phyloP scores from a whole-genome alignment of 2,113 vertebrate genomes.

The Buteo buteo region DNA sequence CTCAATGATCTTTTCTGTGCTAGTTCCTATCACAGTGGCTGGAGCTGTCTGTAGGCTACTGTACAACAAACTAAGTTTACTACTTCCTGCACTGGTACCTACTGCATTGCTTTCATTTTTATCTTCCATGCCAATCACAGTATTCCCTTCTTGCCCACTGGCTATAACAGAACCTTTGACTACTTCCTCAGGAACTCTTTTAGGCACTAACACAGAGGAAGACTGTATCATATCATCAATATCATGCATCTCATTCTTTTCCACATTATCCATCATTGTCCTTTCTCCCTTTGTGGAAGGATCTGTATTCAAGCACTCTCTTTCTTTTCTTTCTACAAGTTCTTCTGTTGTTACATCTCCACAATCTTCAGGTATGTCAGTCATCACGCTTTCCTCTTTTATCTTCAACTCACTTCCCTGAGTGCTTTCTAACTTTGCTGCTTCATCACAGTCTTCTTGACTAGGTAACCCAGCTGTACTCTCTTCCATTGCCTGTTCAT shows the following conservation, averaged over 20 bases:
- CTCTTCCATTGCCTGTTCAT: not conserved
- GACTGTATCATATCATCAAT: not conserved
- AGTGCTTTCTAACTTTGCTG: not conserved
- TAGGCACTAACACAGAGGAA: not conserved
- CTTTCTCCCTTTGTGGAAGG: not conserved
- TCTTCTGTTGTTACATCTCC: not conserved
- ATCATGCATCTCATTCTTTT: not conserved
- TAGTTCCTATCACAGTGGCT: conserved; percentile 3
- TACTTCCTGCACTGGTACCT: conserved; percentile 53
- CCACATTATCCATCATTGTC: not conserved
- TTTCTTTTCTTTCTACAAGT: not conserved
- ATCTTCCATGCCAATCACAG: not conserved
- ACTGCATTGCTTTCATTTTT: conserved; percentile 58
- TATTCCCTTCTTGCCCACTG: not conserved
- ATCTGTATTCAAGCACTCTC: not conserved
- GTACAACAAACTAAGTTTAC: not conserved
- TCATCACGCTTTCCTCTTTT: not conserved
- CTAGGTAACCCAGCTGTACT: not conserved
- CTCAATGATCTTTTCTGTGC: conserved; percentile 12
- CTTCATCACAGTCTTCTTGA: not conserved
- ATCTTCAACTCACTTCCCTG: not conserved
- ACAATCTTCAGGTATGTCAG: not conserved
- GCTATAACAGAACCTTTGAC: not conserved
- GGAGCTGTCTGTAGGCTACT: not conserved
- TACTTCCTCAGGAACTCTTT: not conserved